Evolutionary conservation across 2,888 invertebrate species (phyloP), one percentile per base, ranked within the genome.

Genomic region (Orchesella flavescens): DNA sequence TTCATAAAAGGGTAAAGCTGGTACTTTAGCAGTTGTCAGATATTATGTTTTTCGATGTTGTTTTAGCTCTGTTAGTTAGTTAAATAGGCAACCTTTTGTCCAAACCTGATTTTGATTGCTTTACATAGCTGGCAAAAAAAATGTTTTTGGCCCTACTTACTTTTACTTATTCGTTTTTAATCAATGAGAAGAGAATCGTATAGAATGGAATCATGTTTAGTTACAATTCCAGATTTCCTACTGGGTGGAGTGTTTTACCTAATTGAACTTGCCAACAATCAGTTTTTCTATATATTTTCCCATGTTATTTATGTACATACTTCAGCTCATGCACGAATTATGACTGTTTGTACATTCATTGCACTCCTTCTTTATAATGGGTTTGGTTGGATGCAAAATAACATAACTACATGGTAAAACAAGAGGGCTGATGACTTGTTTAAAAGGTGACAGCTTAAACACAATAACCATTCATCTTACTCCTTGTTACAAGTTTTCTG

Each of bases 401-500:
- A n/a, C n/a, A n/a, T n/a, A n/a, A n/a, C n/a, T 34, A 7, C 34
- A 61, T 17, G 17, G n/a, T 15, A 61, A 61, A 65, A 57, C 44
- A 46, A 53, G 79, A 80, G 73, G 79, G 73, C 61, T 80, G 79
- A 65, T 73, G 72, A 72, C 79, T 80, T 78, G 21, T 69, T 80
- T 80, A 73, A 69, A 71, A 80, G 79, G 57, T 80, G 79, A 80
- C 79, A 80, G 79, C 79, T 80, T 46, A 73, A 80, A 65, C 24
- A 55, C 57, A 72, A 80, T 80, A 80, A 80, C 79, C 73, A 80
- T 80, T 49, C 57, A 80, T 80, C 79, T 80, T 80, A 17, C 55
- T 73, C 57, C 71, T 63, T 73, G 57, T 73, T 80, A 49, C 66
- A 66, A 73, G 55, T 71, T 73, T 66, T 72, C 66, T 73, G 59